A percentile compares a stretch with the other conserved stretches of the same genome.
These are phyloP conservation scores for Dunckerocampus dactyliophorus DNA, from an alignment of 2,113 vertebrate species.

Conservation along the genomic window DNA sequence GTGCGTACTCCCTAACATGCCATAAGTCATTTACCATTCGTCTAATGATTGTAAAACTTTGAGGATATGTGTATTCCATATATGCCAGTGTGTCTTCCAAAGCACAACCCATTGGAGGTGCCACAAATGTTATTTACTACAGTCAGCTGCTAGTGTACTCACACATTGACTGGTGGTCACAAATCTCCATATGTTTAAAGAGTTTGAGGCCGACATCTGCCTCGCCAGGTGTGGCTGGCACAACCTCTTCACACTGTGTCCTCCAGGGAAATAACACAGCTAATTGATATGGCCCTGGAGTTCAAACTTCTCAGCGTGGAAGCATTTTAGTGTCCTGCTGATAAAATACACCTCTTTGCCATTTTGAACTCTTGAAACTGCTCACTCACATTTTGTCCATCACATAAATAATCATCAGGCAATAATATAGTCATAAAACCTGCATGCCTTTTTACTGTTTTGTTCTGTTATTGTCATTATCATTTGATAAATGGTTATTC, in stretches of 20 bases:
- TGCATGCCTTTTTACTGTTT: background rate
- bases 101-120: no score
- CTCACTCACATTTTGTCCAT: background rate
- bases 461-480: background rate
- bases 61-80: no score
- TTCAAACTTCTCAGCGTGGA: constrained; percentile 19
- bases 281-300: constrained; percentile 36
- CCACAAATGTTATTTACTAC: no score
- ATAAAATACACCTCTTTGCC: background rate
- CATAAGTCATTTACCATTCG: background rate
- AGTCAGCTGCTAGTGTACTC: background rate
- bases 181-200: constrained; percentile 1
- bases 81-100: no score
- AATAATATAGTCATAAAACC: background rate
- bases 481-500: constrained; percentile 25
- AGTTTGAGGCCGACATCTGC: constrained; percentile 29
- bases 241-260: constrained; percentile 19
- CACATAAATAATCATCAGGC: background rate
- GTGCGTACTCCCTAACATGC: no score
- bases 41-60: background rate
- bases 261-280: constrained; percentile 24
- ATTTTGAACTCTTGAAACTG: background rate
- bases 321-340: background rate
- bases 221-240: constrained; percentile 32
- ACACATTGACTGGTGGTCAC: background rate